Conservation (phyloP, 2,888 invertebrate genomes). For the Agrotis clavis region DNA sequence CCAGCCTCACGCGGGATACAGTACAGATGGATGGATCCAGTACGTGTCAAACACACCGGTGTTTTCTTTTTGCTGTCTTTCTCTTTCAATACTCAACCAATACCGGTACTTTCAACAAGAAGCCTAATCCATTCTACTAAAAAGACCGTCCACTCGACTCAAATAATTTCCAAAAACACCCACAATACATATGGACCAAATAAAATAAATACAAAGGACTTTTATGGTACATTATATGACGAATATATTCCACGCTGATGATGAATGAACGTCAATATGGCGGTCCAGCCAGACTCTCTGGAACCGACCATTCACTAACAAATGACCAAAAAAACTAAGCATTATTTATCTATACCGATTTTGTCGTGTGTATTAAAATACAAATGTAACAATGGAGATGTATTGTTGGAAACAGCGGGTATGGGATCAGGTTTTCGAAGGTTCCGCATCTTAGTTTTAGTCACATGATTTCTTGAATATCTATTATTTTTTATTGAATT, state of each 20-base stretch:
- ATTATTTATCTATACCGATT: conserved; percentile 88
- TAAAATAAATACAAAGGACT: conserved; percentile 63
- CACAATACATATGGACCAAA: conserved; percentile 55
- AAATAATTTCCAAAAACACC: conserved; percentile 54
- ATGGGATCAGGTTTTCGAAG: conserved; percentile 55
- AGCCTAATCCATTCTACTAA: neutral
- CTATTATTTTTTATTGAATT: neutral
- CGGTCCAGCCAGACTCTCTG: conserved; percentile 81
- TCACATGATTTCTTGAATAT: neutral
- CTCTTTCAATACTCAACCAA: neutral
- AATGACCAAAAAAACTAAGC: conserved; percentile 79
- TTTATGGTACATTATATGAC: conserved; percentile 66
- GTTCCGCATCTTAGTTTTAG: conserved; percentile 53
- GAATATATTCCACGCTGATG: conserved; percentile 69
- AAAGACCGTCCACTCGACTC: conserved; percentile 33
- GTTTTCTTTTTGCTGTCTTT: neutral
- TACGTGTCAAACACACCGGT: too few relatives aligned
- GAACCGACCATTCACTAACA: conserved; percentile 85
- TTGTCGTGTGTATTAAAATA: conserved; percentile 89
- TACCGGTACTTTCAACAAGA: neutral
- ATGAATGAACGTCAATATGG: conserved; percentile 72
- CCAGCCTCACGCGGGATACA: too few relatives aligned
- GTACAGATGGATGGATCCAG: too few relatives aligned
- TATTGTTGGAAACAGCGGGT: conserved; percentile 84
- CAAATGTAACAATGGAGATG: conserved; percentile 87